These are phyloP conservation scores for Bradypodion pumilum DNA, from an alignment of 2,797 vertebrate species.

Conservation along the genomic window DNA sequence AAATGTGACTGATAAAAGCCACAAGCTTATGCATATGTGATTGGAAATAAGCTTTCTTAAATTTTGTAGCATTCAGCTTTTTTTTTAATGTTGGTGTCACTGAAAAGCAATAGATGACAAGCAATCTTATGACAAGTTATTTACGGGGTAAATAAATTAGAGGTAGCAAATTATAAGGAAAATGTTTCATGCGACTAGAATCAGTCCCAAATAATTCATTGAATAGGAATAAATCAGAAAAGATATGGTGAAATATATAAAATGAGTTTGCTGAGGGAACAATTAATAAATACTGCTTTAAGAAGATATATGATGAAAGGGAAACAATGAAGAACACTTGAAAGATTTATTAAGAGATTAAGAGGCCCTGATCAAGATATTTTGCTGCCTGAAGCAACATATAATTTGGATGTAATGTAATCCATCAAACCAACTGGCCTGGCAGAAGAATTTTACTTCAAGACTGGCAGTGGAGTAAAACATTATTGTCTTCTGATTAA, in stretches of 20 bases:
- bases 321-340: neutral
- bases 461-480: neutral
- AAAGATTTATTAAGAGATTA: neutral
- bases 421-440: neutral
- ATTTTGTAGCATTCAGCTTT: neutral
- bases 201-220: neutral
- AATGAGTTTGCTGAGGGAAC: neutral
- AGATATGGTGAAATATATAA: neutral
- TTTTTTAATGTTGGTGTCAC: neutral
- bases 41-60: neutral
- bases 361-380: neutral
- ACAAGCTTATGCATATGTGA: neutral
- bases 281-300: neutral
- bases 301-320: neutral
- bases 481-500: neutral
- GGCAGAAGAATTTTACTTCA: neutral
- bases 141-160: too few species aligned
- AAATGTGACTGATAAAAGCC: neutral
- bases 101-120: neutral
- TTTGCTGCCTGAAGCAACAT: neutral
- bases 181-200: neutral
- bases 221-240: neutral
- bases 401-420: neutral
- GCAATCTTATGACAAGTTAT: neutral
- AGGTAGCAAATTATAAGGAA: neutral